These are phyloP conservation scores for Drosophila gunungcola DNA, from an alignment of 1,140 invertebrate genomes.

Conservation along the genomic window DNA sequence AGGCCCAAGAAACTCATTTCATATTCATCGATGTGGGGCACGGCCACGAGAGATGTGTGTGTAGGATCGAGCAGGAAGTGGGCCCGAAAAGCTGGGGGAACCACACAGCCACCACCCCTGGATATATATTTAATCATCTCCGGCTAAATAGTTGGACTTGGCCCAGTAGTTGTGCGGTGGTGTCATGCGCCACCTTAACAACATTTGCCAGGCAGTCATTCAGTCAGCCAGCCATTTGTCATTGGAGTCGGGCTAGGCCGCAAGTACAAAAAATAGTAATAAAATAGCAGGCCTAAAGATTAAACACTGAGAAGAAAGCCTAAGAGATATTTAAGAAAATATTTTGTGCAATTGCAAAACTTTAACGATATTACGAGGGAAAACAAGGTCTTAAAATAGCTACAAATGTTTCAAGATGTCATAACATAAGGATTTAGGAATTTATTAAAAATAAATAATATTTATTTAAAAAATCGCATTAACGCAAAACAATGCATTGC, in stretches of 20 bases:
- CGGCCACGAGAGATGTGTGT: conserved; percentile 44
- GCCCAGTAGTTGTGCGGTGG: conserved; percentile 62
- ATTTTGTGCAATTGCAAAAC: too few species aligned
- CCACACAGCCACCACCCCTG: conserved; percentile 15
- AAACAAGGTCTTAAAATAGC: too few species aligned
- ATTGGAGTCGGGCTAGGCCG: conserved; percentile 42
- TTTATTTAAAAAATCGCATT: too few species aligned
- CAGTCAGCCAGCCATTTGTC: conserved; percentile 52
- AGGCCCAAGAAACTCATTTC: conserved; percentile 69
- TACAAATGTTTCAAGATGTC: too few species aligned
- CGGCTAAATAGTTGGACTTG: conserved; percentile 67
- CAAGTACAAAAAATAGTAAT: conserved; percentile 19
- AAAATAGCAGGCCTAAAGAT: conserved; percentile 13
- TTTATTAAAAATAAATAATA: too few species aligned
- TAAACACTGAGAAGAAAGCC: conserved; percentile 1
- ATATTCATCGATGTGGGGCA: conserved; percentile 79
- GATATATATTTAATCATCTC: conserved; percentile 40
- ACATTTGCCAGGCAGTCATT: conserved; percentile 70
- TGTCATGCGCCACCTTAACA: conserved; percentile 82
- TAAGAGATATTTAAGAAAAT: too few species aligned
- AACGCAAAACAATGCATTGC: too few species aligned
- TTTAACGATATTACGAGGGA: too few species aligned
- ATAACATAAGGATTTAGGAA: too few species aligned
- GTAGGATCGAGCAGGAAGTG: conserved; percentile 48
- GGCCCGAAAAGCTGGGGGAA: background rate